Evolutionary conservation across 2,113 vertebrate genomes (phyloP), one percentile per base, ranked within the genome.

Genomic region (Electrona antarctica): DNA sequence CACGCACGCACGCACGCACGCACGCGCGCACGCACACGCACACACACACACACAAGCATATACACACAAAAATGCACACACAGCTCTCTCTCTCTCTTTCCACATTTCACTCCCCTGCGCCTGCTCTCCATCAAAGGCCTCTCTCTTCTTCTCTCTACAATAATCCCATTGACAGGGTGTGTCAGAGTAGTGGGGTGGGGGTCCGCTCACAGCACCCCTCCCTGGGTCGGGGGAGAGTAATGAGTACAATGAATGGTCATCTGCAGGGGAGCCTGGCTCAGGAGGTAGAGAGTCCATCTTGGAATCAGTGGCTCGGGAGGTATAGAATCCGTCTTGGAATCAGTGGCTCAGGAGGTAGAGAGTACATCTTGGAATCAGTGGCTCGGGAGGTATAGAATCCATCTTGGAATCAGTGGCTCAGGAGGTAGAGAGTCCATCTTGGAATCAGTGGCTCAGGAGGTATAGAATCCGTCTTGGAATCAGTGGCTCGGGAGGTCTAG

Each of bases 151-250:
- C 6, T 15, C 62, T 28, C 21, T 46, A 60, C 69, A 81, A 63
- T 76, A 68, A 75, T 60, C 54, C 63, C 58, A 73, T 59, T 74
- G 48, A 69, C 41, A 77, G 76, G 63, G 79, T 77, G 69, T 78
- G 59, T 78, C 55, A 60, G 50, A 41, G 48, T 14, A 50, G 29
- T 48, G 69, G 58, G 69, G 69, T 61, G 41, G 69, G 58, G 69
- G 69, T 64, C 61, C 71, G 78, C 47, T 64, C 63, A 64, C 63
- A 64, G 60, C 52, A 47, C 51, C 69, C 59, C 63, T 62, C 54
- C 15, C 13, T 56, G 54, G n/a, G 12, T 10, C 7, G 15, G 56
- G 56, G 8, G 56, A 2, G 15, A 14, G 56, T 56, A 14, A 56
- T 14, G 21, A 21, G 21, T 21, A 21, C 21, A 15, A 14, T 56